Evolutionary conservation across 2,113 vertebrate species (phyloP).

Genomic region (Otis tarda): DNA sequence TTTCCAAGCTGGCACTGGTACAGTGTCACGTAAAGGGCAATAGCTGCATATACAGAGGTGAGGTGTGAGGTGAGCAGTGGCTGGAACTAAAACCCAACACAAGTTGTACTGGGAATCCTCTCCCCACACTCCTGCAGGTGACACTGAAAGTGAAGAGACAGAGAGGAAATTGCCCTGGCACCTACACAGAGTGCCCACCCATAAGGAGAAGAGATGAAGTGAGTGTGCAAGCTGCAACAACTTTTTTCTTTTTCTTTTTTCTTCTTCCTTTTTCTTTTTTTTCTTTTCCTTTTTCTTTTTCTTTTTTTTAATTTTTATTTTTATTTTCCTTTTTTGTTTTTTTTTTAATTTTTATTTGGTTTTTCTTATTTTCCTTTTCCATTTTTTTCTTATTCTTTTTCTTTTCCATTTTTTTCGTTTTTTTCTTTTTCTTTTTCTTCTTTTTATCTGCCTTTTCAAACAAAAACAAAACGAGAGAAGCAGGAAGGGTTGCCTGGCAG

Average conservation of each 20-base stretch:
- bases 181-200: rapidly evolving
- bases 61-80: not conserved
- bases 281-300: rapidly evolving
- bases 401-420: rapidly evolving
- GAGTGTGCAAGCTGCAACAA: not conserved
- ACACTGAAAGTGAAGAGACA: not conserved
- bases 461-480: not conserved
- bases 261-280: rapidly evolving
- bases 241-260: no score
- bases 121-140: not conserved
- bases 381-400: rapidly evolving
- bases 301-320: rapidly evolving
- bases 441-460: not conserved
- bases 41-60: not conserved
- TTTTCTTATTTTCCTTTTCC: rapidly evolving
- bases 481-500: not conserved
- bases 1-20: not conserved
- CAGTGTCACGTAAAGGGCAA: not conserved
- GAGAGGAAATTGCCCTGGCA: not conserved
- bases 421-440: rapidly evolving
- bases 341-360: rapidly evolving
- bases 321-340: rapidly evolving
- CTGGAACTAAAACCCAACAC: not conserved
- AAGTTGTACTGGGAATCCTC: rapidly evolving
- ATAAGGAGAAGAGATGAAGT: not conserved